Evolutionary conservation across 2,113 vertebrate species (phyloP).

Genomic region (Dunckerocampus dactyliophorus): DNA sequence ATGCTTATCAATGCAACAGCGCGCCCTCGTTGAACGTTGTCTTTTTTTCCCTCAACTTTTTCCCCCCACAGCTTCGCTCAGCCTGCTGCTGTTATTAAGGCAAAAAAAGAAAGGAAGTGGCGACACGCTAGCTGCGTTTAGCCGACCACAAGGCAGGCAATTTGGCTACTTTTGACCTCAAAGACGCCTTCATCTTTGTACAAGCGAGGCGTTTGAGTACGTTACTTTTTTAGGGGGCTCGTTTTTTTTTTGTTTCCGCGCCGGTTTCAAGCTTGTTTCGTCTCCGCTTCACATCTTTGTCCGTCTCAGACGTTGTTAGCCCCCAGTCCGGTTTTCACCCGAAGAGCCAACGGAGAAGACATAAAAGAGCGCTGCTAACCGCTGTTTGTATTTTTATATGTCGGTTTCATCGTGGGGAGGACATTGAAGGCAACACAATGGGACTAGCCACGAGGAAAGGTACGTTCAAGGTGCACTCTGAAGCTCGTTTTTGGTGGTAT

Average conservation of each 20-base stretch:
- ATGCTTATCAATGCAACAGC: slow-evolving; percentile 39
- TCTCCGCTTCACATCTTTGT: slow-evolving; percentile 45
- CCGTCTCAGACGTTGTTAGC: slow-evolving; percentile 35
- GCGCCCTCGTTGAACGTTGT: slow-evolving; percentile 51
- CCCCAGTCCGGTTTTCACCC: slow-evolving; percentile 2
- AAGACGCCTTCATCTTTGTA: slow-evolving; percentile 4
- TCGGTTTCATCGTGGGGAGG: slow-evolving; percentile 24
- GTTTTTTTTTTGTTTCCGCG: neutral
- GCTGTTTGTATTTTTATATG: neutral
- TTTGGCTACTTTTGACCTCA: neutral
- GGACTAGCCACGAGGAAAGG: slow-evolving; percentile 54
- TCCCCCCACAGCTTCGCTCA: slow-evolving; percentile 10
- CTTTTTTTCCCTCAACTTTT: slow-evolving; percentile 43
- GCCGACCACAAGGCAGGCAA: slow-evolving; percentile 33
- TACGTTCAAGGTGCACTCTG: slow-evolving; percentile 26
- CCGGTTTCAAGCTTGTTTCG: slow-evolving; percentile 20
- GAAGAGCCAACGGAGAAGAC: slow-evolving; percentile 5
- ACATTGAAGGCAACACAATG: slow-evolving; percentile 53
- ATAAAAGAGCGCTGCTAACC: neutral
- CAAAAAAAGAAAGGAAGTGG: slow-evolving; percentile 64
- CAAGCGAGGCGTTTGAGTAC: neutral
- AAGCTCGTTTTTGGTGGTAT: too few species aligned
- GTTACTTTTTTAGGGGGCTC: slow-evolving; percentile 2
- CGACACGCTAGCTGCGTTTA: slow-evolving; percentile 59
- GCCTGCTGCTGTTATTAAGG: slow-evolving; percentile 48